Evolutionary conservation across 2,113 vertebrate species (phyloP), one percentile per base, ranked within the genome.

Genomic region (Haemorhous mexicanus): DNA sequence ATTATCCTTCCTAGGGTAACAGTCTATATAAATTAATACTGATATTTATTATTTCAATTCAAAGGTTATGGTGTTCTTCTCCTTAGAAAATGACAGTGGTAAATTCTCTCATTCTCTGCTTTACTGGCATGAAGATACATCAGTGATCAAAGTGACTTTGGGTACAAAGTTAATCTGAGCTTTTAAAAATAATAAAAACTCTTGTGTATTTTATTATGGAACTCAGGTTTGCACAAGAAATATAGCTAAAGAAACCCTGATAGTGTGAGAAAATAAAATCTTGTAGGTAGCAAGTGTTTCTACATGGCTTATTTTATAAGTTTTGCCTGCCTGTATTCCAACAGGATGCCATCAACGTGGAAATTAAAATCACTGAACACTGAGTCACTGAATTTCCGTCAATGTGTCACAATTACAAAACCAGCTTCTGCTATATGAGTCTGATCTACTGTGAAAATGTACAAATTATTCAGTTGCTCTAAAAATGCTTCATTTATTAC

Each of bases 361-460:
- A 95, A 95, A 90, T 70, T 43, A 89, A 88, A 80, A 90, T 86
- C 27, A n/a, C 27, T 90, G 68, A 86, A 77, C 27, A 39, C 9
- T 15, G n/a, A 83, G 55, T 84, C 50, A 69, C 28, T 73, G 83
- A 92, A 87, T 89, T 81, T 89, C 56, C 2, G 1, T 72, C 52
- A 68, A 1, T 44, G 16, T 78, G 49, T 67, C 77, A 89, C 33
- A 77, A 37, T 67, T 95, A 78, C 56, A 94, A 87, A 95, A 72
- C 13, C 21, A 68, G 23, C 11, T 86, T 92, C 49, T 88, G 30
- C 39, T 84, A 6, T 35, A 49, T 52, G 8, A 58, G 5, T 30
- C 80, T 94, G 66, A 91, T 64, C 47, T 92, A 58, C 83, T 72
- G 80, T 89, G 64, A 82, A 93, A 92, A 82, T 62, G 56, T 81